phyloP scores from a whole-genome alignment of 2,797 vertebrate species.

The Heterohyrax brucei region DNA sequence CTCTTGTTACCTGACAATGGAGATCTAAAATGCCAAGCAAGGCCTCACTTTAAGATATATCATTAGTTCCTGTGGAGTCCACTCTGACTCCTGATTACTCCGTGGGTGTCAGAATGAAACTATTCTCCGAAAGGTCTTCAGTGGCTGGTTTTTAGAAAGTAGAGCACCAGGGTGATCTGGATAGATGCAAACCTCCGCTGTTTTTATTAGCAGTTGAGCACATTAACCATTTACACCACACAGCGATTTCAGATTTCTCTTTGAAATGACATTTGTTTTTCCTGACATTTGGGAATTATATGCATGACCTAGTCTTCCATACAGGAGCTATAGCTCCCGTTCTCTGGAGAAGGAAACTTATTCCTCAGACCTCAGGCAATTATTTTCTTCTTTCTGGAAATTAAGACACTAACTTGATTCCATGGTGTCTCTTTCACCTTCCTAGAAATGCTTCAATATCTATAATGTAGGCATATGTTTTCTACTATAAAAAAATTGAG shows the following conservation, averaged over 20 bases:
- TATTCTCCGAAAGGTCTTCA: not conserved
- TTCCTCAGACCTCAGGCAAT: constrained; percentile 13
- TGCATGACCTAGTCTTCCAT: not conserved
- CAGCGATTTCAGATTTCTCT: not conserved
- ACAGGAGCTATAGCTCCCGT: not conserved
- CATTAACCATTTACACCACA: not conserved
- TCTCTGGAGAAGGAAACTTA: not conserved
- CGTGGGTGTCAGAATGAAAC: not conserved
- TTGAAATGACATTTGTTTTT: not conserved
- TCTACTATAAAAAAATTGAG: not conserved
- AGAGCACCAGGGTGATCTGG: not conserved
- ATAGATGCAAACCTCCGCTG: too few relatives aligned
- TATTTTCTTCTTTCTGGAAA: constrained; percentile 31
- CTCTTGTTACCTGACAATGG: not conserved
- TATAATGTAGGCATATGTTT: not conserved
- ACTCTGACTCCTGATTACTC: not conserved
- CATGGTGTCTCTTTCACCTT: not conserved
- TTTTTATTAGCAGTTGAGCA: not conserved
- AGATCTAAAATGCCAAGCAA: not conserved
- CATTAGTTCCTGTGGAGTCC: not conserved
- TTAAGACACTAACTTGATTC: not conserved
- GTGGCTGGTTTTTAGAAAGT: not conserved
- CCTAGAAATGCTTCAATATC: not conserved
- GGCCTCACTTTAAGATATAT: not conserved
- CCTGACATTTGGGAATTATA: not conserved